Conservation (phyloP, 2,888 invertebrate species). For the Dimorphilus gyrociliatus region DNA sequence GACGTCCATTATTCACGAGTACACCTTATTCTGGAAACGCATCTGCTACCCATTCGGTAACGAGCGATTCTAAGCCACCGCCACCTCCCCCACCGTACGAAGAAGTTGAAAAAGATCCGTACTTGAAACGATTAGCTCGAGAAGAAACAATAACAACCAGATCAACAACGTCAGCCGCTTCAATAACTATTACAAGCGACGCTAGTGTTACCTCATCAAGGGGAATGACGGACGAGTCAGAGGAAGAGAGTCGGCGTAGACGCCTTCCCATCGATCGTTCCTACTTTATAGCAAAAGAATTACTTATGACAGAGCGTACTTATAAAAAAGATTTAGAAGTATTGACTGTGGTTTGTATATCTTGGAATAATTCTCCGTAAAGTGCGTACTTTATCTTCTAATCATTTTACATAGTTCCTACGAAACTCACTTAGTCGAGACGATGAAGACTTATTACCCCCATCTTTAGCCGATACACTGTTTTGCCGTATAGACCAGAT, state of each 20-base stretch:
- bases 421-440: constrained; percentile 49
- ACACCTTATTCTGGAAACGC: too few relatives aligned
- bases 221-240: constrained; percentile 15
- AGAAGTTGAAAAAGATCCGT: constrained; percentile 2
- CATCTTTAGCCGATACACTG: constrained; percentile 44
- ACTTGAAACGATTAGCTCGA: too few relatives aligned
- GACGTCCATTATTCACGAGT: too few relatives aligned
- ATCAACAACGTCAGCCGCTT: constrained; percentile 10
- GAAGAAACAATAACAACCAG: constrained; percentile 2
- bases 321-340: constrained; percentile 86
- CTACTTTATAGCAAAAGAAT: constrained; percentile 51
- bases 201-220: constrained; percentile 8
- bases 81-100: constrained; percentile 11
- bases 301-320: constrained; percentile 85
- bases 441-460: constrained; percentile 48
- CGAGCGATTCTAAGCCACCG: constrained; percentile 9
- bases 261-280: constrained; percentile 43
- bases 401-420: too few relatives aligned
- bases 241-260: constrained; percentile 30
- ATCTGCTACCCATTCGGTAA: too few relatives aligned
- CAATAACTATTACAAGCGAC: constrained; percentile 9
- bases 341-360: constrained; percentile 64
- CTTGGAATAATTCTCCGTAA: too few relatives aligned
- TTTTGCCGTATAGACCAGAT: constrained; percentile 51
- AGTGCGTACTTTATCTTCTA: too few relatives aligned